Base-by-base conservation (phyloP, 2,113 vertebrate genomes). In the Carollia perspicillata region DNA sequence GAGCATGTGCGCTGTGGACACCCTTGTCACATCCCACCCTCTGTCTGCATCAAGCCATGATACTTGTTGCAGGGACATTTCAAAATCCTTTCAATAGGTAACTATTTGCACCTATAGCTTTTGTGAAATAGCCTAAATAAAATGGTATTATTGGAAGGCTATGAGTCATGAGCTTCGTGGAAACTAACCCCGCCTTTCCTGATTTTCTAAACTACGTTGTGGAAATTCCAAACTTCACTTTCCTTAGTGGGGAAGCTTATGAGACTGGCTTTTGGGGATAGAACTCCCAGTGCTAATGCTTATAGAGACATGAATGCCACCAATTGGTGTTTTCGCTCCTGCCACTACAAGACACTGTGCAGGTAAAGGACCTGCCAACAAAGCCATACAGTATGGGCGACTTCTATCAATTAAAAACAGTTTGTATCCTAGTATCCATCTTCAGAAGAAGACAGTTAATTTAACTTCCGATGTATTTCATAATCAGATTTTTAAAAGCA, bases 71-170 rank as follows among this genome's bases (percentile, higher is more conserved):
- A 93, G 33, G 65, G 65, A 75, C 28, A 68, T 86, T 95, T 91
- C 26, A 77, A 90, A 80, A n/a, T 90, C 35, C 8, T 95, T 80
- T 74, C 47, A 66, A 26, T 53, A 69, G 89, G 35, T n/a, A 96
- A 95, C 37, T 78, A 53, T 90, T 68, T 69, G 84, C 77, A 85
- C 35, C 55, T 63, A 77, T 37, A 81, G 75, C 60, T 90, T 96
- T 87, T 96, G 60, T 71, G 30, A 77, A 77, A 40, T 77, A 12
- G 20, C 53, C 90, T 33, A 96, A 95, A 96, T 90, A 35, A 93
- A 93, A 74, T 2, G 3, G 28, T 72, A 35, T 89, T 80, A 94
- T 40, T 92, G 72, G 84, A 79, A 96, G 18, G 16, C 35, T 35
- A 75, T 79, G 72, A 92, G 66, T 90, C 90, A 91, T 37, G 26